These are phyloP conservation scores for Drosophila sp. DNA, from an alignment of 1,140 invertebrate genomes.

Conservation along the genomic window DNA sequence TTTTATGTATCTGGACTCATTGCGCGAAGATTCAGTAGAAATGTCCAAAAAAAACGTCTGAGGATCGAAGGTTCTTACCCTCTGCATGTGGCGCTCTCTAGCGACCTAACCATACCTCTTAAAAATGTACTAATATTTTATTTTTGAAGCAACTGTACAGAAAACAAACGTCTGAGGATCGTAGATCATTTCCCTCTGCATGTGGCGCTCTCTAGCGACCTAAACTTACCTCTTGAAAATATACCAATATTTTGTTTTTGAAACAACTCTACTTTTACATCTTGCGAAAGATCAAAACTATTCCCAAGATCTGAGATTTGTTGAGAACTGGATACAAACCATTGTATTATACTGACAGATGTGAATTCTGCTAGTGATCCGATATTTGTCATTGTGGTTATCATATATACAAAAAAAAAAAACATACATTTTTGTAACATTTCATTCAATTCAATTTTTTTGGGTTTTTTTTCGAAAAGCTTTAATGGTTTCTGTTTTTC, in stretches of 20 bases:
- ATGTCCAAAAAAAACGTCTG: too few species aligned
- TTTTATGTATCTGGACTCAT: too few species aligned
- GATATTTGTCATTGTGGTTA: neutral
- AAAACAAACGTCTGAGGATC: too few species aligned
- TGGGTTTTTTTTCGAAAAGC: conserved; percentile 19
- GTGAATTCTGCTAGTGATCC: neutral
- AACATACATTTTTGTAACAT: conserved; percentile 12
- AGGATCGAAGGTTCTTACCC: too few species aligned
- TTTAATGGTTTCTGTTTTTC: neutral
- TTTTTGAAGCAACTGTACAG: too few species aligned
- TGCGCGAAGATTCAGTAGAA: too few species aligned
- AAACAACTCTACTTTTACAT: neutral
- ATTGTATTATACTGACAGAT: neutral
- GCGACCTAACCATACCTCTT: too few species aligned
- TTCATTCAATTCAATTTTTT: conserved; percentile 24
- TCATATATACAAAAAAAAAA: neutral
- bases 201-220: too few species aligned
- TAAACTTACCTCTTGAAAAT: too few species aligned
- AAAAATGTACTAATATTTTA: too few species aligned
- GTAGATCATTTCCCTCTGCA: too few species aligned
- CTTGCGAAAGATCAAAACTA: neutral
- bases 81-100: too few species aligned
- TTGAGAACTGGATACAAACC: neutral
- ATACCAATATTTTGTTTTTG: neutral
- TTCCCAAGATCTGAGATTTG: neutral